phyloP scores from a whole-genome alignment of 1,140 invertebrate genomes.

The Macrobrachium rosenbergii region DNA sequence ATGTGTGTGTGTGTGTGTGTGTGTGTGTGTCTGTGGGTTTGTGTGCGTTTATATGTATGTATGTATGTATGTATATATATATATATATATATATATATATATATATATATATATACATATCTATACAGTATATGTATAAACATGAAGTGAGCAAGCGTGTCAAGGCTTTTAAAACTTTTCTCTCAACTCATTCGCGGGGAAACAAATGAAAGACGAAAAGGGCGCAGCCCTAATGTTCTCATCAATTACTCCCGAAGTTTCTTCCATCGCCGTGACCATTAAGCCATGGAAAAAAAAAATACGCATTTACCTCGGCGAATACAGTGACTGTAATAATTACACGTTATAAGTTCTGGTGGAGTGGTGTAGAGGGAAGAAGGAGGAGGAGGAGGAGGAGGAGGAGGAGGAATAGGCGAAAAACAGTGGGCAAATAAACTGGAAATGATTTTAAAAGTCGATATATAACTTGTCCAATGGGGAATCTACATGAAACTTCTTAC shows the following conservation, averaged over 20 bases:
- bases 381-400: not conserved
- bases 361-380: not conserved
- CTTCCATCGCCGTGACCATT: no score
- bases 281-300: no score
- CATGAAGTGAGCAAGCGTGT: not conserved
- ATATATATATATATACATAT: not conserved
- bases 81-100: constrained; percentile 34
- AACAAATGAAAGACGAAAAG: no score
- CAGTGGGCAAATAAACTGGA: not conserved
- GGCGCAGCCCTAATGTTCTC: no score
- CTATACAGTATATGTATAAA: not conserved
- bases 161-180: not conserved
- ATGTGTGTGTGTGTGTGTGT: not conserved
- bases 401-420: not conserved
- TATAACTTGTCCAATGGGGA: not conserved
- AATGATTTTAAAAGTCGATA: not conserved
- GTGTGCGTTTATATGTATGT: constrained; percentile 21
- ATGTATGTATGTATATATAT: constrained; percentile 3
- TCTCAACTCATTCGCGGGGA: not conserved
- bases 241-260: no score
- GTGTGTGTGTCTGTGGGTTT: constrained; percentile 17
- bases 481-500: not conserved
- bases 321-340: no score
- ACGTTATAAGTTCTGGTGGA: no score
- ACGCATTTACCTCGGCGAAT: no score